phyloP scores from a whole-genome alignment of 2,113 vertebrate species.

The Eubucco bourcierii region DNA sequence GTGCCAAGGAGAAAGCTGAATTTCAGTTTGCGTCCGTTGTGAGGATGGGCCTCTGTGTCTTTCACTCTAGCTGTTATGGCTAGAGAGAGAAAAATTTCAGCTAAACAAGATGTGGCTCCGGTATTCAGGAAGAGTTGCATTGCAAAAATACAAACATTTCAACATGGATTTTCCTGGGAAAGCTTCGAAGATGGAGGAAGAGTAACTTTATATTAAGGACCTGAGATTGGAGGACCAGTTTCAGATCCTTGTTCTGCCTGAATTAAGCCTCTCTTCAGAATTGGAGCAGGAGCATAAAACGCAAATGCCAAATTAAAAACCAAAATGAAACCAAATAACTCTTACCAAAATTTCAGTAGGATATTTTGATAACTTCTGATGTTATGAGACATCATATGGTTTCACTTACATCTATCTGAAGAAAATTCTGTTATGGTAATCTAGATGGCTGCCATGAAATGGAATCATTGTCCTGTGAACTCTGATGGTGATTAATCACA shows the following conservation, averaged over 20 bases:
- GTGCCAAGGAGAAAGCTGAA: no score
- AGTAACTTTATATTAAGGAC: neutral
- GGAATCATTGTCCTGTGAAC: neutral
- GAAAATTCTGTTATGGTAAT: neutral
- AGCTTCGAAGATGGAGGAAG: neutral
- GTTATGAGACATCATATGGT: neutral
- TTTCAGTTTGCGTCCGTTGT: no score
- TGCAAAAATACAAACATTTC: rapidly evolving
- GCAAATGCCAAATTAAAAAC: neutral
- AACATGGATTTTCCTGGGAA: neutral
- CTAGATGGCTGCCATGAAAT: neutral
- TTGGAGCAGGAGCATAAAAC: neutral
- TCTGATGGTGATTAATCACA: neutral
- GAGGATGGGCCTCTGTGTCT: no score
- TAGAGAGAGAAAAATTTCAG: no score
- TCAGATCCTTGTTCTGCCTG: neutral
- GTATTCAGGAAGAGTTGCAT: neutral
- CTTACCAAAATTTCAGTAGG: neutral
- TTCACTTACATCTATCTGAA: neutral
- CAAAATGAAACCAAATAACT: neutral
- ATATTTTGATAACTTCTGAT: neutral
- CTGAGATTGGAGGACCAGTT: neutral
- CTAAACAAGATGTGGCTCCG: neutral
- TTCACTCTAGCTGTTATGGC: no score
- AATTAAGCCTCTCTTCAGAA: neutral